phyloP scores from a whole-genome alignment of 1,140 invertebrate species.

The Phocides pigmalion region DNA sequence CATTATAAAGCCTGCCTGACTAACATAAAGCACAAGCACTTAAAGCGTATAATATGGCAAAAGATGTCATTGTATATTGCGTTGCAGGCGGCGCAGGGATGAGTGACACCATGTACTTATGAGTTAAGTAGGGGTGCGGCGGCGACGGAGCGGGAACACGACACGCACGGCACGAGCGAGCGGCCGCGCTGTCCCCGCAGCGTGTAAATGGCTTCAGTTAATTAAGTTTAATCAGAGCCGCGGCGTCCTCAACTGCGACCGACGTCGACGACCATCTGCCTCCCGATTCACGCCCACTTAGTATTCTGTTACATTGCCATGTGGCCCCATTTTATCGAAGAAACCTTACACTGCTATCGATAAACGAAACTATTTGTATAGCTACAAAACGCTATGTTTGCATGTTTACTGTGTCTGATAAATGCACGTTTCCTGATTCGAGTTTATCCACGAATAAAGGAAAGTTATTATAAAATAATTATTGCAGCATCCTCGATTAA shows the following conservation, averaged over 20 bases:
- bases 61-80: slow-evolving; percentile 15
- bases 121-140: slow-evolving; percentile 38
- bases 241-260: slow-evolving; percentile 48
- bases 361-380: slow-evolving; percentile 13
- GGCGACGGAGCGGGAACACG: slow-evolving; percentile 29
- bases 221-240: slow-evolving; percentile 82
- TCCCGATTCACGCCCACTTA: slow-evolving; percentile 66
- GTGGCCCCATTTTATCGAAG: slow-evolving; percentile 51
- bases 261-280: slow-evolving; percentile 67
- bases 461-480: too few species aligned
- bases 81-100: slow-evolving; percentile 19
- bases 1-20: too few species aligned
- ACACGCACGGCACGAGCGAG: slow-evolving; percentile 41
- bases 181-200: slow-evolving; percentile 48
- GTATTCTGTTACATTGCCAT: slow-evolving; percentile 66
- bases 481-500: too few species aligned
- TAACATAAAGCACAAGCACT: background rate
- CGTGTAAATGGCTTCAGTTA: slow-evolving; percentile 82
- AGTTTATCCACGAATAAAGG: too few species aligned
- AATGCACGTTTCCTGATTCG: background rate
- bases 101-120: slow-evolving; percentile 32
- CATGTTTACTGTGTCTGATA: background rate
- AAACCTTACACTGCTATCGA: slow-evolving; percentile 50
- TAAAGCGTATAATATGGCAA: background rate
- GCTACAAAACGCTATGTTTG: background rate